Evolutionary conservation across 2,888 invertebrate genomes (phyloP), one percentile per base, ranked within the genome.

Genomic region (Limulus polyphemus): DNA sequence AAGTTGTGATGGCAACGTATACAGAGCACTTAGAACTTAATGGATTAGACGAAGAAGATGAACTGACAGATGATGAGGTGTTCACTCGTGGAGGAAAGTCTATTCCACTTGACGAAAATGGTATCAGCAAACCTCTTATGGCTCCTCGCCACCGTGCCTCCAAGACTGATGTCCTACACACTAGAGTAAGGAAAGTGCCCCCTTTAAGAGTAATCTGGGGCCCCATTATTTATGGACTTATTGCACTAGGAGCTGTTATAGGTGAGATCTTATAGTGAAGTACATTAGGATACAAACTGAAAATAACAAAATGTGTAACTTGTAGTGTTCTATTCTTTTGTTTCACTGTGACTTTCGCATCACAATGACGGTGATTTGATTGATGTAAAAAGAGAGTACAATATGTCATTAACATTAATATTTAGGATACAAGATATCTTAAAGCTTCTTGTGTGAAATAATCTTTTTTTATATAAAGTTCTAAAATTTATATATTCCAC

Each of bases 51-150:
- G 86, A 86, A 58, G 65, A 68, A 69, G 76, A 77, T 56, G 86
- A 86, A 67, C 82, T 83, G 67, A 79, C 85, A 69, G 86, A 86
- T 75, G 86, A 87, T 74, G 86, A 87, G 74, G 86, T 87, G 16
- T 87, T 87, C 73, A 85, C 86, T 69, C 79, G 85, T 65, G 85
- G 86, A 77, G 84, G 85, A 16, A 82, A 84, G 83, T 75, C 66
- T 11, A 62, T 62, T 54, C 75, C 83, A 62, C 81, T 81, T 61
- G 84, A 85, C 71, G 85, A 86, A 68, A 80, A 84, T 69, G 84
- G 84, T 5, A 81, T 85, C 3, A 86, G 86, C 74, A 78, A 84
- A 62, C 86, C 86, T 0, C 74, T 87, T 32, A 87, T 87, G 86
- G 84, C 86, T 13, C 85, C 86, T 1, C 79, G 85, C 60, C 62